Conservation (phyloP, 2,888 invertebrate species). For the Steinernema scapterisci region DNA sequence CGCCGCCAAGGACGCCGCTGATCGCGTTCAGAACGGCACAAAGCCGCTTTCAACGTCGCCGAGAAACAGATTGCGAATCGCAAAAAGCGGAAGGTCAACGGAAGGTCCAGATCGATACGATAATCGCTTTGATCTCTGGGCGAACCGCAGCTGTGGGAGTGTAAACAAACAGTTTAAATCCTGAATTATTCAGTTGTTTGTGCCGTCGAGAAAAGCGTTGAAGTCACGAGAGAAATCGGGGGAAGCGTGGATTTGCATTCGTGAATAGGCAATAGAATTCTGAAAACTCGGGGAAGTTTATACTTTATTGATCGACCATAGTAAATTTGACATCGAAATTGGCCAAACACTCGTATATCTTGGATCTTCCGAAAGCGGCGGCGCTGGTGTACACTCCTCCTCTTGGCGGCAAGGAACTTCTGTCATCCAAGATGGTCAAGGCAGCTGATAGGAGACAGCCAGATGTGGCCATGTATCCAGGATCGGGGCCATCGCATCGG, state of each 20-base stretch:
- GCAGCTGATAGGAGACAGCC: conserved; percentile 78
- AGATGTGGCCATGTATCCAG: conserved; percentile 71
- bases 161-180: conserved; percentile 17
- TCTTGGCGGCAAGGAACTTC: conserved; percentile 78
- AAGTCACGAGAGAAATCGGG: too few species aligned
- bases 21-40: not conserved
- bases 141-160: not conserved
- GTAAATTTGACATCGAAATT: conserved; percentile 74
- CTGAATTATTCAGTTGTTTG: too few species aligned
- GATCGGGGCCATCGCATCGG: conserved; percentile 74
- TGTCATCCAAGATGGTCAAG: conserved; percentile 78
- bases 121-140: conserved; percentile 13
- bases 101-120: not conserved
- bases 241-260: not conserved
- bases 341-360: conserved; percentile 77
- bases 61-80: conserved; percentile 23
- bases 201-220: too few species aligned
- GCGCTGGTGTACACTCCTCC: conserved; percentile 86
- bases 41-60: not conserved
- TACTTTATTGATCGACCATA: conserved; percentile 46
- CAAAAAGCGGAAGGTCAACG: conserved; percentile 10
- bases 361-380: conserved; percentile 80
- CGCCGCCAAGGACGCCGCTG: conserved; percentile 4
- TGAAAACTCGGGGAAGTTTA: too few species aligned
- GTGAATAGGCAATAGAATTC: not conserved